A percentile compares a stretch with the other conserved stretches of the same genome.
Conservation (phyloP, 2,797 vertebrate genomes). For the Pipistrellus pygmaeus region DNA sequence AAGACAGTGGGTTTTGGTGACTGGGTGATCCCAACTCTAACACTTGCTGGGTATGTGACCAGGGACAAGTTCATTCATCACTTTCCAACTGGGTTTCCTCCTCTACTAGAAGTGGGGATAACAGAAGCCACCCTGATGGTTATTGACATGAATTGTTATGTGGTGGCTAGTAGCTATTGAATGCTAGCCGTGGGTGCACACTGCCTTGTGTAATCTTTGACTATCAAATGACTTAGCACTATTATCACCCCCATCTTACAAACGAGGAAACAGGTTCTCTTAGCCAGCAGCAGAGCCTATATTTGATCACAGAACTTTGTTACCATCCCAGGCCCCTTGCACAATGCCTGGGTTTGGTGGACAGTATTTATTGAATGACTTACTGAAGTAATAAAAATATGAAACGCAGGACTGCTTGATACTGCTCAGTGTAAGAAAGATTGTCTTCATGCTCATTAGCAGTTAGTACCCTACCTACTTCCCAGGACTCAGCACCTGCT, state of each 20-base stretch:
- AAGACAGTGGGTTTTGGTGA: not conserved
- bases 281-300: not conserved
- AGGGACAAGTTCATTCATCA: not conserved
- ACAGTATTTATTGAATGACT: not conserved
- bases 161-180: not conserved
- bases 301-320: not conserved
- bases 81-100: not conserved
- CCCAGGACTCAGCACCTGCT: not conserved
- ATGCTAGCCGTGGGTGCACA: not conserved
- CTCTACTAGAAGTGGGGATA: not conserved
- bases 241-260: not conserved
- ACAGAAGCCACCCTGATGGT: not conserved
- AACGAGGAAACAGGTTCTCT: not conserved
- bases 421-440: conserved; percentile 27
- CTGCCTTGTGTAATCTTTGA: not conserved
- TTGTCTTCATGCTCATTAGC: not conserved
- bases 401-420: not conserved
- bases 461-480: not conserved
- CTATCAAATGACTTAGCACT: not conserved
- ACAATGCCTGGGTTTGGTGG: not conserved
- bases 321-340: not conserved
- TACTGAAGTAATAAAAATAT: not conserved
- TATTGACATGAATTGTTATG: not conserved
- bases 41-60: not conserved
- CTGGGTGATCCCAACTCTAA: not conserved